A percentile compares a stretch with the other conserved stretches of the same genome.
Evolutionary conservation across 2,113 vertebrate species (phyloP).

Genomic region (Centrocercus urophasianus): DNA sequence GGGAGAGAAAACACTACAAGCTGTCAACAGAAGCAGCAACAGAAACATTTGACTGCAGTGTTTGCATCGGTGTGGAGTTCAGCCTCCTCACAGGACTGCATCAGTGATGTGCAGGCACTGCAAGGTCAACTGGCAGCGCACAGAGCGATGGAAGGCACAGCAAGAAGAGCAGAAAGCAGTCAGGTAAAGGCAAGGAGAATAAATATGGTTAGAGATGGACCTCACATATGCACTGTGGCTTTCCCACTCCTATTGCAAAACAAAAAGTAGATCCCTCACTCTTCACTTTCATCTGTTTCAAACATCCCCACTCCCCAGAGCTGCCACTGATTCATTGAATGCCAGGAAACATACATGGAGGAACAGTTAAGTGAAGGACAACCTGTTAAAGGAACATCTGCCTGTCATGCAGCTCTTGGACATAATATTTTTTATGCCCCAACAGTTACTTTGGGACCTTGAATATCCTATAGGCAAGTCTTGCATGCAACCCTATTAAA

Average conservation of each 20-base stretch:
- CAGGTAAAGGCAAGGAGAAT: not conserved
- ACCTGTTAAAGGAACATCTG: slow-evolving; percentile 53
- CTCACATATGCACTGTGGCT: not conserved
- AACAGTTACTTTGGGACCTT: slow-evolving; percentile 16
- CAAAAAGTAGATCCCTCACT: slow-evolving; percentile 9
- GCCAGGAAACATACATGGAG: slow-evolving; percentile 24
- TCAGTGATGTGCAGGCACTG: not conserved
- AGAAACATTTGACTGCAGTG: not conserved
- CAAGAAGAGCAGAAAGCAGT: not conserved
- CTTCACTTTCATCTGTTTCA: slow-evolving; percentile 22
- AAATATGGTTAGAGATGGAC: not conserved
- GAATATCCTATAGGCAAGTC: slow-evolving; percentile 30
- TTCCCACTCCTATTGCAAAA: slow-evolving; percentile 4
- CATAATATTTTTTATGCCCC: slow-evolving; percentile 1
- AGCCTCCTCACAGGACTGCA: not conserved
- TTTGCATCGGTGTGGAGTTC: not conserved
- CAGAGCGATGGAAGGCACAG: not conserved
- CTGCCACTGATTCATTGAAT: not conserved
- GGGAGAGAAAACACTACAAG: not conserved
- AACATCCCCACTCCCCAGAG: slow-evolving; percentile 25
- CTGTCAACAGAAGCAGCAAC: not conserved
- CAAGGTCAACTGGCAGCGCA: not conserved
- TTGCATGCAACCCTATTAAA: slow-evolving; percentile 14
- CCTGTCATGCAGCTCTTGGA: slow-evolving; percentile 33
- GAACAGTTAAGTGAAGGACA: not conserved